Evolutionary conservation across 2,113 vertebrate genomes (phyloP).

Genomic region (Albula goreensis): DNA sequence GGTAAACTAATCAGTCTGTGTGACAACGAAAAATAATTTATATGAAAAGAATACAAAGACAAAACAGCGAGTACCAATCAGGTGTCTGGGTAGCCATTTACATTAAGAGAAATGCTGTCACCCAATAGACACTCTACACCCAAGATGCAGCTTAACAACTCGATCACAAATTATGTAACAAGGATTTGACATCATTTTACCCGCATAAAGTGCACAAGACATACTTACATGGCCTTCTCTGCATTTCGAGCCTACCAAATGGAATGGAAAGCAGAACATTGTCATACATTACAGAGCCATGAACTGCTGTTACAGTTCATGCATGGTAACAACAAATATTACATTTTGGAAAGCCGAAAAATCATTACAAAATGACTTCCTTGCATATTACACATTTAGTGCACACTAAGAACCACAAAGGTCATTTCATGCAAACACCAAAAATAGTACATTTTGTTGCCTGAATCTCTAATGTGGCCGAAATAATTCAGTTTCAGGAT

Average conservation of each 20-base stretch:
- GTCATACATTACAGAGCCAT: neutral
- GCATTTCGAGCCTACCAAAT: slow-evolving; percentile 85
- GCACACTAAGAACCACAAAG: neutral
- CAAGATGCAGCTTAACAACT: too few species aligned
- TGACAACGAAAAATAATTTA: too few species aligned
- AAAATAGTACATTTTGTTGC: neutral
- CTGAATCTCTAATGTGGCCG: neutral
- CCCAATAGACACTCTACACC: neutral
- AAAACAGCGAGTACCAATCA: too few species aligned
- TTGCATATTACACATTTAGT: neutral
- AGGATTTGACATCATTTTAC: too few species aligned
- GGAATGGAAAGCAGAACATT: slow-evolving; percentile 24
- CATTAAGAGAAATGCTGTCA: neutral
- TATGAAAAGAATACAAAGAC: too few species aligned
- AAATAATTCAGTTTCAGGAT: too few species aligned
- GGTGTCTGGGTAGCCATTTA: neutral
- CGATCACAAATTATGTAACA: too few species aligned
- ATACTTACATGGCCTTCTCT: slow-evolving; percentile 93
- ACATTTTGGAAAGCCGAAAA: neutral
- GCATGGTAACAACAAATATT: neutral
- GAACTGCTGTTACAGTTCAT: neutral
- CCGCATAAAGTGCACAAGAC: neutral
- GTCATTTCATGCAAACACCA: neutral
- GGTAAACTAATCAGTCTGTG: too few species aligned
- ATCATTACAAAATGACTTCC: neutral